A percentile compares a stretch with the other conserved stretches of the same genome.
Conservation (phyloP, 1,140 invertebrate species). For the Diorhabda sublineata region DNA sequence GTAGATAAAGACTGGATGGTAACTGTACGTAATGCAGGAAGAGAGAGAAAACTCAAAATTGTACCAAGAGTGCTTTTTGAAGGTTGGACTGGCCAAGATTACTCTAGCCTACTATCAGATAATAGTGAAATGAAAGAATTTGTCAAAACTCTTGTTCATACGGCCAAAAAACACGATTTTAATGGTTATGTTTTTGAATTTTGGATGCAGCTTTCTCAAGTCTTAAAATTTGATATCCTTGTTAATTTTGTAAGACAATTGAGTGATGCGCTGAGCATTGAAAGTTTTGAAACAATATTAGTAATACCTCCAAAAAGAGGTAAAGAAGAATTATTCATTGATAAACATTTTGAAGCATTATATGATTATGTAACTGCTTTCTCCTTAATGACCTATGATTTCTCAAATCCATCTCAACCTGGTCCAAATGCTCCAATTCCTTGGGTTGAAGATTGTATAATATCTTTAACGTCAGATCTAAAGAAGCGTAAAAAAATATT, state of each 20-base stretch:
- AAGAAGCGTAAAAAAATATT: slow-evolving; percentile 72
- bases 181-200: slow-evolving; percentile 86
- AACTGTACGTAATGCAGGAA: slow-evolving; percentile 57
- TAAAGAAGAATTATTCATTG: slow-evolving; percentile 68
- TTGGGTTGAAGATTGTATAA: slow-evolving; percentile 79
- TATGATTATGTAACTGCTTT: slow-evolving; percentile 76
- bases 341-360: slow-evolving; percentile 73
- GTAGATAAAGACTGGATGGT: slow-evolving; percentile 80
- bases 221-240: slow-evolving; percentile 60
- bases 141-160: slow-evolving; percentile 56
- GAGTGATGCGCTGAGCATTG: slow-evolving; percentile 46
- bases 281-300: slow-evolving; percentile 66
- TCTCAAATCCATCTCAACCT: slow-evolving; percentile 74
- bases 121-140: slow-evolving; percentile 55
- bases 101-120: slow-evolving; percentile 59
- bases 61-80: slow-evolving; percentile 84
- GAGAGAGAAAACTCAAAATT: slow-evolving; percentile 51
- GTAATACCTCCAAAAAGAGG: slow-evolving; percentile 79
- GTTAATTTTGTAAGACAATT: slow-evolving; percentile 60
- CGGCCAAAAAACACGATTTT: slow-evolving; percentile 66
- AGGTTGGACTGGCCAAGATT: slow-evolving; percentile 70
- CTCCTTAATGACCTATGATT: slow-evolving; percentile 95
- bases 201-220: slow-evolving; percentile 74
- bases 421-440: slow-evolving; percentile 80
- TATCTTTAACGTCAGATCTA: slow-evolving; percentile 63